These are phyloP conservation scores for Halocynthia roretzi DNA, from an alignment of 23 tunicate species.

Conservation along the genomic window DNA sequence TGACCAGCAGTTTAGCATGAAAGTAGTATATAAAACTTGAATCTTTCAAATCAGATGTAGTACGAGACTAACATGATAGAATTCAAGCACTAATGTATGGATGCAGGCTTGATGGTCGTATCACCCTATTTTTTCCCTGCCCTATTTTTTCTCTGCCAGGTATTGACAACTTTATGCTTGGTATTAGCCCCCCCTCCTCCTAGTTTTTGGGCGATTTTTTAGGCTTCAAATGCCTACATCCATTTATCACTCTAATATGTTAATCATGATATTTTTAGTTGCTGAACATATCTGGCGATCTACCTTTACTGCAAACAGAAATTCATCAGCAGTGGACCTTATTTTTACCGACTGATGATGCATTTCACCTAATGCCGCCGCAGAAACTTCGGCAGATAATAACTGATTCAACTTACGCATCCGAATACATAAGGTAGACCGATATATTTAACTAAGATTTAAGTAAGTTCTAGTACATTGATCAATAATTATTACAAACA, in stretches of 20 bases:
- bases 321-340: slow-evolving; percentile 47
- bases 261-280: background rate
- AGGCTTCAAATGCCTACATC: background rate
- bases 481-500: background rate
- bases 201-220: background rate
- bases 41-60: no score
- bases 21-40: no score
- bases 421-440: slow-evolving; percentile 29
- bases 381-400: slow-evolving; percentile 32
- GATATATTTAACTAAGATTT: background rate
- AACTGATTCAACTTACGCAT: slow-evolving; percentile 26
- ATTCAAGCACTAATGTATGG: no score
- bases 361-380: slow-evolving; percentile 37
- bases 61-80: no score
- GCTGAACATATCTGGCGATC: slow-evolving; percentile 19
- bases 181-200: background rate
- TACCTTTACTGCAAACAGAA: slow-evolving; percentile 4
- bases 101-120: no score
- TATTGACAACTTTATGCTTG: background rate
- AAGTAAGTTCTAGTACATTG: background rate
- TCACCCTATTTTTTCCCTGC: no score
- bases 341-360: slow-evolving; percentile 61
- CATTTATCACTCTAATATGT: background rate
- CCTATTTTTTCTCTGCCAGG: background rate
- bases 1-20: no score